These are phyloP conservation scores for Chirona hameri DNA, from an alignment of 2,888 invertebrate species.

Conservation along the genomic window DNA sequence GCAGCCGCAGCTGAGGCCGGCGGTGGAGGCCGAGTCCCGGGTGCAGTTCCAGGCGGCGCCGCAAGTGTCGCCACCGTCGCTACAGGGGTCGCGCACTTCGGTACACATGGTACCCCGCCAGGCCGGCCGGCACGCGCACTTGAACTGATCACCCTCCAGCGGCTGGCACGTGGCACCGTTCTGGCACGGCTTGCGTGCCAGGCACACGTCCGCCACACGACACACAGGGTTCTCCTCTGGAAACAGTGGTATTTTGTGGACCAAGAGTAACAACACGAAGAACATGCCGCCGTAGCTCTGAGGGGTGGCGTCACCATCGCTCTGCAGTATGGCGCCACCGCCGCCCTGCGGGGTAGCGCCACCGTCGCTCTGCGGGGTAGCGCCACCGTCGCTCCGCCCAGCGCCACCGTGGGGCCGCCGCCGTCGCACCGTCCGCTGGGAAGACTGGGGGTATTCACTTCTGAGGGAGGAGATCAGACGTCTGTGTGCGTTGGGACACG, in stretches of 20 bases:
- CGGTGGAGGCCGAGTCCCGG: background rate
- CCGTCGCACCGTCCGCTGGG: no score
- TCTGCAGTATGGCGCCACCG: no score
- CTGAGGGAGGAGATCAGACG: no score
- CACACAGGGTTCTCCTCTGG: background rate
- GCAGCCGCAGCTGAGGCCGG: background rate
- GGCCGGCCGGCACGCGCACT: background rate
- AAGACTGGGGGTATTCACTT: no score
- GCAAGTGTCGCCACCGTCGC: background rate
- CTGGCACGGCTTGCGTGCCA: background rate
- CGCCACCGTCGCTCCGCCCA: no score
- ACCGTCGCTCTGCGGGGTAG: no score
- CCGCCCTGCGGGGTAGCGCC: no score
- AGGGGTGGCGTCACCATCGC: no score
- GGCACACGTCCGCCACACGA: background rate
- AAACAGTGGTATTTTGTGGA: background rate
- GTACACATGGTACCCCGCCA: background rate
- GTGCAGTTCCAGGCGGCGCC: slow-evolving; percentile 5
- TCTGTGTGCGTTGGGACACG: no score
- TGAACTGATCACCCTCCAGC: background rate
- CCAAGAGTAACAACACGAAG: no score
- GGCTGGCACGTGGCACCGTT: background rate
- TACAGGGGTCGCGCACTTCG: background rate
- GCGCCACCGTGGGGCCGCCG: no score
- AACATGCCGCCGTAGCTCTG: no score